Conservation (phyloP, 2,797 vertebrate genomes). For the Fratercula arctica region DNA sequence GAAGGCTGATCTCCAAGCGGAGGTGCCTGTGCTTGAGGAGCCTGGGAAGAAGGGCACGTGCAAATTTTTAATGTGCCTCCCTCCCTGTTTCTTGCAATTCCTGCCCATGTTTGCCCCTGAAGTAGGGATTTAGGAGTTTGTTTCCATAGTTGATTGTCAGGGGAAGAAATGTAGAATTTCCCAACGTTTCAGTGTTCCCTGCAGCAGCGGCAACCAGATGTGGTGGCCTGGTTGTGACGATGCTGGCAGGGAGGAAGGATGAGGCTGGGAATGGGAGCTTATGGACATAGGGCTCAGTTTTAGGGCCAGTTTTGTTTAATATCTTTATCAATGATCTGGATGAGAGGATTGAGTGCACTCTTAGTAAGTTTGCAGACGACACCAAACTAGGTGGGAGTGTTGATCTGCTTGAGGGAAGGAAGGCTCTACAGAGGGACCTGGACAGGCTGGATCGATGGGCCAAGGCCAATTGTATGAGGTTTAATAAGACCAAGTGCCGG, state of each 20-base stretch:
- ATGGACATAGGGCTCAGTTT: neutral
- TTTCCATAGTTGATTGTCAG: neutral
- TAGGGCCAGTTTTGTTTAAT: too few relatives aligned
- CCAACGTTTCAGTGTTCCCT: rapidly evolving
- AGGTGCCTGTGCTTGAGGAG: neutral
- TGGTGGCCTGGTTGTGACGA: neutral
- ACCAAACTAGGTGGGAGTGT: too few relatives aligned
- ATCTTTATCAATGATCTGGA: too few relatives aligned
- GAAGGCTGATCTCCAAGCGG: neutral
- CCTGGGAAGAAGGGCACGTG: neutral
- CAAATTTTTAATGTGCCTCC: neutral
- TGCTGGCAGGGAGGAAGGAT: neutral
- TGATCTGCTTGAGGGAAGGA: too few relatives aligned
- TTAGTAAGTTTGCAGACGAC: too few relatives aligned
- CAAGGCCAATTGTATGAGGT: too few relatives aligned
- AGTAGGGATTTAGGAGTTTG: neutral
- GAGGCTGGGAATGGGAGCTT: neutral
- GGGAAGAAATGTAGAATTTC: neutral
- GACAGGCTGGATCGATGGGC: too few relatives aligned
- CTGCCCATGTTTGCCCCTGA: neutral
- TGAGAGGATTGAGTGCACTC: too few relatives aligned
- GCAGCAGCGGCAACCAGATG: neutral
- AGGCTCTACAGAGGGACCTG: too few relatives aligned
- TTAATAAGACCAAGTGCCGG: too few relatives aligned
- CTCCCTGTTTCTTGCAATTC: neutral